Conservation (phyloP, 2,888 invertebrate genomes). For the Drosophila emarginata region DNA sequence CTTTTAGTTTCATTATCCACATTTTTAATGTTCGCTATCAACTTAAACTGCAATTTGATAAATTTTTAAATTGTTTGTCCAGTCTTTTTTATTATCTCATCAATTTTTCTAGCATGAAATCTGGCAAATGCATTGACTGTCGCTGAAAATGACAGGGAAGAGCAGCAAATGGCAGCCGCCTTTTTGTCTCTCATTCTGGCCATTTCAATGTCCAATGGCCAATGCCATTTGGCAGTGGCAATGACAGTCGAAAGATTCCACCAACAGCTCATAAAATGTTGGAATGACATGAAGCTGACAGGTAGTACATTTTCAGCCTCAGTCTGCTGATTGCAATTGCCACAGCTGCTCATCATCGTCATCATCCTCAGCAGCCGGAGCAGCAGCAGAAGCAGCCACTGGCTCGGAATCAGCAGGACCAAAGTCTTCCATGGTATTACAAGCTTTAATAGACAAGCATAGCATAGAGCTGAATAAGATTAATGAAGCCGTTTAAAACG, state of each 20-base stretch:
- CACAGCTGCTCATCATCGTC: slow-evolving; percentile 55
- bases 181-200: slow-evolving; percentile 1
- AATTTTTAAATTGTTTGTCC: not conserved
- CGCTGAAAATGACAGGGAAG: slow-evolving; percentile 6
- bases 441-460: slow-evolving; percentile 72
- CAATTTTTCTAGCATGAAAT: not conserved
- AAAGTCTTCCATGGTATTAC: slow-evolving; percentile 54
- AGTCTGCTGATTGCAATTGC: slow-evolving; percentile 61
- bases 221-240: slow-evolving; percentile 20
- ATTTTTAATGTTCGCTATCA: not conserved
- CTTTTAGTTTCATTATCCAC: too few species aligned
- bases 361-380: slow-evolving; percentile 18
- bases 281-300: slow-evolving; percentile 73
- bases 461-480: slow-evolving; percentile 79
- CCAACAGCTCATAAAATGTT: slow-evolving; percentile 71
- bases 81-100: not conserved
- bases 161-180: not conserved
- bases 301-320: slow-evolving; percentile 63
- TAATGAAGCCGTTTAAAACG: slow-evolving; percentile 81
- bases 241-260: slow-evolving; percentile 25
- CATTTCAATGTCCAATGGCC: slow-evolving; percentile 2
- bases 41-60: not conserved
- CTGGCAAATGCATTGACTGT: not conserved
- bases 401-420: slow-evolving; percentile 18
- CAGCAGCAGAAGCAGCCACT: slow-evolving; percentile 12